Evolutionary conservation across 2,888 invertebrate species (phyloP).

Genomic region (Zelleria hepariella): DNA sequence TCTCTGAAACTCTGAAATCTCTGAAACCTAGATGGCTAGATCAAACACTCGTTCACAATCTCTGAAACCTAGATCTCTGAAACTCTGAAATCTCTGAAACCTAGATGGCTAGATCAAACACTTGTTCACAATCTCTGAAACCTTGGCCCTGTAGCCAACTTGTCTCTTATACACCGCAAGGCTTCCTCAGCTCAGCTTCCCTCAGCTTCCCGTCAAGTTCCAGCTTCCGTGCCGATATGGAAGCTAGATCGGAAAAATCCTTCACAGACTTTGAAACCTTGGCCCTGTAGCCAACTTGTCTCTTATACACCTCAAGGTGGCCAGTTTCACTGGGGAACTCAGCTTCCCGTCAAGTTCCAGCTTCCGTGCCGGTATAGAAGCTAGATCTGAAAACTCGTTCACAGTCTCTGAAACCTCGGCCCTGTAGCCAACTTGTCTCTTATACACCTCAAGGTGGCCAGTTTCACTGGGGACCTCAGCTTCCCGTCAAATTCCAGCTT

Average conservation of each 20-base stretch:
- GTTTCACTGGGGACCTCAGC: conserved; percentile 51
- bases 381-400: too few relatives aligned
- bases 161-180: conserved; percentile 54
- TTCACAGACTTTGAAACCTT: conserved; percentile 27
- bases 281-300: conserved; percentile 54
- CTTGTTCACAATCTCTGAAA: conserved; percentile 23
- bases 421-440: conserved; percentile 52
- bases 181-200: conserved; percentile 52
- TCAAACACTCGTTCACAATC: not conserved
- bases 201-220: conserved; percentile 56
- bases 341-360: conserved; percentile 52
- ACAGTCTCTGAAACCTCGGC: conserved; percentile 33
- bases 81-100: not conserved
- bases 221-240: conserved; percentile 36
- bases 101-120: not conserved
- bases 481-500: conserved; percentile 46
- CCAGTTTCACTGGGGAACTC: conserved; percentile 46
- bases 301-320: conserved; percentile 53
- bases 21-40: not conserved
- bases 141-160: conserved; percentile 44
- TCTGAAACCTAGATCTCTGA: conserved; percentile 13
- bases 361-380: conserved; percentile 38
- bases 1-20: not conserved
- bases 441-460: conserved; percentile 53
- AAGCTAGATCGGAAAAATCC: too few relatives aligned